phyloP scores from a whole-genome alignment of 2,113 vertebrate genomes.

The Elgaria multicarinata region DNA sequence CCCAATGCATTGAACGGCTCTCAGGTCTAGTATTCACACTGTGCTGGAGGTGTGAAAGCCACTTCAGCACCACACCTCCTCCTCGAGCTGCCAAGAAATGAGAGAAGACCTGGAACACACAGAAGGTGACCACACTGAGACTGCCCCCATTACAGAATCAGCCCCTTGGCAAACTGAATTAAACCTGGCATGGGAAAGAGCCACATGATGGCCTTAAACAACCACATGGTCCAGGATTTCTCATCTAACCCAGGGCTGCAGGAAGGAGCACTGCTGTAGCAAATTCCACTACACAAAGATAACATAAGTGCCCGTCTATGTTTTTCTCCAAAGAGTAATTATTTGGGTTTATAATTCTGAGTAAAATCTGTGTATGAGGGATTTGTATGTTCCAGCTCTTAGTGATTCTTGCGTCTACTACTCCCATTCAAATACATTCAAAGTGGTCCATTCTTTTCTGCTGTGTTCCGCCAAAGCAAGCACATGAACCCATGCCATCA shows the following conservation, averaged over 20 bases:
- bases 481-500: not conserved
- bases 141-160: not conserved
- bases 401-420: not conserved
- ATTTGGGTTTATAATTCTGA: not conserved
- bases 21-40: not conserved
- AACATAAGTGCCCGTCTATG: not conserved
- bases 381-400: not conserved
- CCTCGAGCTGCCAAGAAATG: not conserved
- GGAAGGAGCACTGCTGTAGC: not conserved
- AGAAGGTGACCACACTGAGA: too few relatives aligned
- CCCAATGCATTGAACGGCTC: not conserved
- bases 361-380: not conserved
- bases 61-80: not conserved
- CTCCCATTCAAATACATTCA: not conserved
- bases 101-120: not conserved
- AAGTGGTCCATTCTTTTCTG: not conserved
- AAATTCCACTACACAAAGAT: not conserved
- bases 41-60: not conserved
- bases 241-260: not conserved
- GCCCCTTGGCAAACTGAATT: not conserved
- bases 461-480: not conserved
- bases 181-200: not conserved
- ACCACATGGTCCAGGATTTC: not conserved
- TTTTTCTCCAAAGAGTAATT: not conserved
- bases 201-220: not conserved